Evolutionary conservation across 2,797 vertebrate genomes (phyloP).

Genomic region (Pogonophryne albipinna): DNA sequence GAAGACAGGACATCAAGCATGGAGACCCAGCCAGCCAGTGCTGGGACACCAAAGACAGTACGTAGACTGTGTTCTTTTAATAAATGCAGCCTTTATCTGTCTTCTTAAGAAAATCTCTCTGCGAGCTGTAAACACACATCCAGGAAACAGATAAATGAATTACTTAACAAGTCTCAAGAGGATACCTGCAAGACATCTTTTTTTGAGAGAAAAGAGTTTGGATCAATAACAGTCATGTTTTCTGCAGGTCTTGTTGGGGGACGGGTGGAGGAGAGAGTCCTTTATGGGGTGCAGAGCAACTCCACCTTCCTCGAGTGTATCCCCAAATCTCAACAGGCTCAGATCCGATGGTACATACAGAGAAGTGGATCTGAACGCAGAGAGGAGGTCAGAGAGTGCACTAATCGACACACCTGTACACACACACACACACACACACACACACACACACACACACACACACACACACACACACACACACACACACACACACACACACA

Average conservation of each 20-base stretch:
- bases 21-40: slow-evolving; percentile 96
- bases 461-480: slow-evolving; percentile 2
- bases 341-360: slow-evolving; percentile 84
- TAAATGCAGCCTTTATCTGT: background rate
- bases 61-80: slow-evolving; percentile 60
- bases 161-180: background rate
- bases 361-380: slow-evolving; percentile 82
- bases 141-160: background rate
- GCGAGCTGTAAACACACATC: background rate
- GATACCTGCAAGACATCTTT: background rate
- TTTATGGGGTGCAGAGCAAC: slow-evolving; percentile 97
- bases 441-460: background rate
- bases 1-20: slow-evolving; percentile 97
- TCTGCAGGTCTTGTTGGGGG: slow-evolving; percentile 85
- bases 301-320: slow-evolving; percentile 98
- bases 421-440: background rate
- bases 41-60: slow-evolving; percentile 95
- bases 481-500: background rate
- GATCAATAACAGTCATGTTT: slow-evolving; percentile 20
- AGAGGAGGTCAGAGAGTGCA: slow-evolving; percentile 90
- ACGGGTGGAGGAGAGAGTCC: slow-evolving; percentile 92
- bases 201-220: background rate
- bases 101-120: background rate
- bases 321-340: slow-evolving; percentile 96
- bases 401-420: background rate